These are phyloP conservation scores for Istiophorus platypterus DNA, from an alignment of 2,113 vertebrate species.

Conservation along the genomic window DNA sequence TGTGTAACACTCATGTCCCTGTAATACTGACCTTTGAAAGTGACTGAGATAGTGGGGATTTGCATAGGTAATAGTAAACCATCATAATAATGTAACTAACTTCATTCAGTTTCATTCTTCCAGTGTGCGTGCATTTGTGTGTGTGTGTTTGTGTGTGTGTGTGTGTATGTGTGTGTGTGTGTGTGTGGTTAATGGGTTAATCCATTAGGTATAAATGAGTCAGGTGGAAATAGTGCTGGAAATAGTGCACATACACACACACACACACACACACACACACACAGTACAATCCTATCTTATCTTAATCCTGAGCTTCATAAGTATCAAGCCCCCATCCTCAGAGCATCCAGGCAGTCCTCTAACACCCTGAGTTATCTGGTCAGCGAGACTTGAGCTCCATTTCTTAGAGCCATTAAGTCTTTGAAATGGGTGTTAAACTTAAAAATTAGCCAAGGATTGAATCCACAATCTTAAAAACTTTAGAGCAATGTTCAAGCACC, in stretches of 20 bases:
- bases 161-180: constrained; percentile 7
- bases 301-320: neutral
- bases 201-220: constrained; percentile 35
- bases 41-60: constrained; percentile 29
- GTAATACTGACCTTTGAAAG: constrained; percentile 36
- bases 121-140: constrained; percentile 10
- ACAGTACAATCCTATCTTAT: neutral
- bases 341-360: too few species aligned
- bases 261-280: constrained; percentile 8
- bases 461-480: neutral
- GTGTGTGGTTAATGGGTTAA: constrained; percentile 31
- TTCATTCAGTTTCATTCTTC: constrained; percentile 65
- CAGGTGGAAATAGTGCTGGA: constrained; percentile 9
- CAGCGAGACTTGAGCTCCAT: too few species aligned
- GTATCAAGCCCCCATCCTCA: too few species aligned
- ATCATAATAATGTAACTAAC: constrained; percentile 44
- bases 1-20: constrained; percentile 13
- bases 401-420: too few species aligned
- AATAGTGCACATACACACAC: constrained; percentile 5
- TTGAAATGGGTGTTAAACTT: too few species aligned
- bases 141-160: constrained; percentile 17
- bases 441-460: neutral
- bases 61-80: constrained; percentile 34
- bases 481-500: neutral
- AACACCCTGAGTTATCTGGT: too few species aligned